Conservation (phyloP, 2,113 vertebrate genomes). For the Anhinga rufa region DNA sequence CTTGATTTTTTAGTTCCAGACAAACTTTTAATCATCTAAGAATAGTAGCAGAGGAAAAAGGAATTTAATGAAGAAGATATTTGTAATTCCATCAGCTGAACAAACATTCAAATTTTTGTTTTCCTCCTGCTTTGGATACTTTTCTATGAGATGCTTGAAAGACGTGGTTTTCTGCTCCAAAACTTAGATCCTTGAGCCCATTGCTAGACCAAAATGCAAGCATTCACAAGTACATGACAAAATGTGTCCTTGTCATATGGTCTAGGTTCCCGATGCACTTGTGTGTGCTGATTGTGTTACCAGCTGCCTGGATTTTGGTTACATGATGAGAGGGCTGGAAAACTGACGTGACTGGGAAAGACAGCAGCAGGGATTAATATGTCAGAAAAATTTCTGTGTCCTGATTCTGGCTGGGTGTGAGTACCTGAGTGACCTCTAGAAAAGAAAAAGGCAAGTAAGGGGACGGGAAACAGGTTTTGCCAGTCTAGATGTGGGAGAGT, state of each 20-base stretch:
- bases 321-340: neutral
- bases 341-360: neutral
- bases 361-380: neutral
- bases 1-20: neutral
- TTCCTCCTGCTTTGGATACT: neutral
- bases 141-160: neutral
- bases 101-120: neutral
- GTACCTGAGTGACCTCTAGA: neutral
- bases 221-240: neutral
- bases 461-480: neutral
- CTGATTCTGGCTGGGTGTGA: neutral
- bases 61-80: neutral
- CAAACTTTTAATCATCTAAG: neutral
- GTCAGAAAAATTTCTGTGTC: neutral
- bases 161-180: neutral
- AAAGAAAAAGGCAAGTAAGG: neutral
- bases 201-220: neutral
- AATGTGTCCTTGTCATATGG: neutral
- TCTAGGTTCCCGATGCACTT: neutral
- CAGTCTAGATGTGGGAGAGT: neutral
- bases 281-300: neutral
- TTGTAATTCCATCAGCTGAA: neutral
- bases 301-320: neutral
- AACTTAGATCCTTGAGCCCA: neutral
- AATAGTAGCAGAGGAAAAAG: neutral